Percentiles rank a stretch among this genome's conserved stretches.
Conservation (phyloP, 2,888 invertebrate genomes). For the Quadroppia sp. region DNA sequence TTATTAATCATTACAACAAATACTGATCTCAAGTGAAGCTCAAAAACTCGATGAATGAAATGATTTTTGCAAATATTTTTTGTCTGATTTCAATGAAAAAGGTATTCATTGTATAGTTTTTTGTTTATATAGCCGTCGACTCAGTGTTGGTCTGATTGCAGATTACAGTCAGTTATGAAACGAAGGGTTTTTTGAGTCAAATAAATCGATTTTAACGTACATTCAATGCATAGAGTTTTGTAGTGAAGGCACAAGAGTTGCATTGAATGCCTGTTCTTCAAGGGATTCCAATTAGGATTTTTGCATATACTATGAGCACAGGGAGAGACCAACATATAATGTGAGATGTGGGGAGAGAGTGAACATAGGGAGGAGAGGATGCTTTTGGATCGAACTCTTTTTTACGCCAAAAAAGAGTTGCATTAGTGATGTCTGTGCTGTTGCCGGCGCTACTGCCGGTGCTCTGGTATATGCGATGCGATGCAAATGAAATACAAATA, state of each 20-base stretch:
- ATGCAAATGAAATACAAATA: not conserved
- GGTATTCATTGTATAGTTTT: not conserved
- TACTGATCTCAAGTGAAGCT: too few species aligned
- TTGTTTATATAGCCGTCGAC: conserved; percentile 5
- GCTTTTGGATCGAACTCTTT: conserved; percentile 28
- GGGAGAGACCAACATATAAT: not conserved
- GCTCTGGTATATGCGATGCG: conserved; percentile 10
- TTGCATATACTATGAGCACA: conserved; percentile 30
- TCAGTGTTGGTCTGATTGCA: conserved; percentile 23
- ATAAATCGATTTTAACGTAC: conserved; percentile 31
- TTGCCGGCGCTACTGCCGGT: not conserved
- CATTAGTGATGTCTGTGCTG: not conserved
- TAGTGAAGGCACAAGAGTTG: not conserved
- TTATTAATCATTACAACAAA: too few species aligned
- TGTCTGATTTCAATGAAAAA: not conserved
- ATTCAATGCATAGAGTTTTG: conserved; percentile 30
- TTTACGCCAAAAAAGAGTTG: conserved; percentile 21
- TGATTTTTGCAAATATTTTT: not conserved
- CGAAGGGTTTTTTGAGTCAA: conserved; percentile 15
- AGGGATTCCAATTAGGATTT: conserved; percentile 35
- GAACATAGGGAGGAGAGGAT: conserved; percentile 35
- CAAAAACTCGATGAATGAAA: too few species aligned
- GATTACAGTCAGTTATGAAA: conserved; percentile 18
- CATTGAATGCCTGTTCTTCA: conserved; percentile 8
- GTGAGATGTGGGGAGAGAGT: not conserved